A percentile compares a stretch with the other conserved stretches of the same genome.
Conservation (phyloP, 2,888 invertebrate genomes). For the Sminthurides aquaticus region DNA sequence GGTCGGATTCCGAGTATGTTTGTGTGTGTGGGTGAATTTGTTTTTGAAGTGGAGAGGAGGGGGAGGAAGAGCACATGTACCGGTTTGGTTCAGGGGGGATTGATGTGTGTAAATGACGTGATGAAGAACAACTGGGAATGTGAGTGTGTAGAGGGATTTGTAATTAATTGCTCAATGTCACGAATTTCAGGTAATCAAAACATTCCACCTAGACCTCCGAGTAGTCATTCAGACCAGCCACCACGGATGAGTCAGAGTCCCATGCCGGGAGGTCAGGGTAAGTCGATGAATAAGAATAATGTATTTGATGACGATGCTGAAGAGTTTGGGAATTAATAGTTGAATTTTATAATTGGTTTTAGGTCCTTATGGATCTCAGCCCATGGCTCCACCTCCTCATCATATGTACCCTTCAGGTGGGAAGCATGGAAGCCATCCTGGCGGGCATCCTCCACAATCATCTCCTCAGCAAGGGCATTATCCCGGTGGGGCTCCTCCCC, state of each 20-base stretch:
- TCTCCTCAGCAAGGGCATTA: constrained; percentile 35
- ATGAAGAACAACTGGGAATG: no score
- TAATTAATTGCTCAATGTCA: no score
- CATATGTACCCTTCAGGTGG: constrained; percentile 50
- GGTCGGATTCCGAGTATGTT: no score
- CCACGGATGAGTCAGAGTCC: constrained; percentile 64
- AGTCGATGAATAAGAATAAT: not conserved
- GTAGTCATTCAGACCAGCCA: constrained; percentile 64
- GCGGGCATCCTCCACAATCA: constrained; percentile 48
- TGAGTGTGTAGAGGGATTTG: no score
- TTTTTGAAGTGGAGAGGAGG: no score
- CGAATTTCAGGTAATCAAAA: constrained; percentile 79
- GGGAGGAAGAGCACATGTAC: no score
- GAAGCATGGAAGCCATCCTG: constrained; percentile 50
- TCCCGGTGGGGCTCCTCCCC: constrained; percentile 26
- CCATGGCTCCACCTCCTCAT: constrained; percentile 57
- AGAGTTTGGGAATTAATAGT: constrained; percentile 1
- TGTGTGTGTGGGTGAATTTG: no score
- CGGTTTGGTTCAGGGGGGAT: no score
- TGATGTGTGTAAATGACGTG: no score
- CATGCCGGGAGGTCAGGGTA: constrained; percentile 56
- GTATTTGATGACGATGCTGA: not conserved
- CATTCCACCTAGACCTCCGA: constrained; percentile 90
- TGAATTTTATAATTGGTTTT: constrained; percentile 26
- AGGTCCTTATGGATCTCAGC: constrained; percentile 46